Base-by-base conservation (phyloP, 2,888 invertebrate species). In the Exocentrus adspersus region DNA sequence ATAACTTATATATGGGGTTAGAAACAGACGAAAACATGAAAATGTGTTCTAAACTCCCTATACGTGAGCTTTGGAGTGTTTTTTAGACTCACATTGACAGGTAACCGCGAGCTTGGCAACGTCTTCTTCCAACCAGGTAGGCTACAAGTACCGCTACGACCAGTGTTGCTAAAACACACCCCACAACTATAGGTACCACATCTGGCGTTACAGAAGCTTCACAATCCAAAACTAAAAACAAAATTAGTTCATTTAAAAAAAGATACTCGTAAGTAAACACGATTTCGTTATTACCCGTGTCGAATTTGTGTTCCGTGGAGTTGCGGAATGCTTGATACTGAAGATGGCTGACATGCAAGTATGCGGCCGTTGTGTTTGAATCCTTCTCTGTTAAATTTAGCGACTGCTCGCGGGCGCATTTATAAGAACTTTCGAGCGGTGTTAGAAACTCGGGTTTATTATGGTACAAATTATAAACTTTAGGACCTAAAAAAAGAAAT, bases 181-280 rank as follows among this genome's bases (percentile, higher is more conserved):
- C 99, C 67, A 99, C 98, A 17, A 94, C 95, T 79, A 99, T 97
- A 19, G 98, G 98, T 62, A 99, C 97, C 68, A 95, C 88, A 84
- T 98, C 98, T 12, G 93, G 89, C 3, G 92, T 90, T n/a, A 54
- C 48, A 32, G 86, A 85, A 61, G 88, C 85, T 74, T 87, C 87
- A 82, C 94, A 94, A 77, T 93, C 91, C 77, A 88, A 85, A 1
- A 89, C 92, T 92, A 82, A 1, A 84, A 81, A 68, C 14, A 41
- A 60, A 10, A n/a, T n/a, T n/a, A n/a, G n/a, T n/a, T n/a, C n/a
- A n/a, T n/a, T n/a, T n/a, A n/a, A n/a, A n/a, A n/a, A n/a, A n/a
- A n/a, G n/a, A n/a, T n/a, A n/a, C n/a, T n/a, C 20, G n/a, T n/a
- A 46, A 20, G 5, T 45, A 45, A 10, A 20, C 20, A 1, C n/a